phyloP scores from a whole-genome alignment of 2,888 invertebrate species.

The Ephialtes manifestator region DNA sequence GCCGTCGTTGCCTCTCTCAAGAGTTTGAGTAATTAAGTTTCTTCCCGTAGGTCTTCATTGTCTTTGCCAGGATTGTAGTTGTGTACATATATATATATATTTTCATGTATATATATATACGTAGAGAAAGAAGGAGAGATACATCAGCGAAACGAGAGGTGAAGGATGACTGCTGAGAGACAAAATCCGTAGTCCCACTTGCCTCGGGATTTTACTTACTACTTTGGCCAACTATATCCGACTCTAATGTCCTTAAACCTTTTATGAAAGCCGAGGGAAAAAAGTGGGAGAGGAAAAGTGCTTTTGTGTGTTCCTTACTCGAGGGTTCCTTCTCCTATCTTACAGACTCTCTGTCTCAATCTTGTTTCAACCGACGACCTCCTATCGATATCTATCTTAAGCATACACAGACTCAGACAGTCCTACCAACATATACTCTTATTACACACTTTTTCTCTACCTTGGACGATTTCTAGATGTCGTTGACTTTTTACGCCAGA shows the following conservation, averaged over 20 bases:
- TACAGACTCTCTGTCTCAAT: slow-evolving; percentile 48
- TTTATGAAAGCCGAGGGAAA: slow-evolving; percentile 52
- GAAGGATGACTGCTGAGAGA: slow-evolving; percentile 42
- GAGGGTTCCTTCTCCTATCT: slow-evolving; percentile 39
- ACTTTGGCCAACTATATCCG: slow-evolving; percentile 66
- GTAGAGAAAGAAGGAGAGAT: neutral
- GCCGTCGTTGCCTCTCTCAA: slow-evolving; percentile 51
- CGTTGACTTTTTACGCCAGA: no score
- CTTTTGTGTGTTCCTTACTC: slow-evolving; percentile 65
- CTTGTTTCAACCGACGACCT: slow-evolving; percentile 50
- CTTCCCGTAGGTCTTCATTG: slow-evolving; percentile 45
- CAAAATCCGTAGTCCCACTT: slow-evolving; percentile 54
- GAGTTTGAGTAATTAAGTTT: slow-evolving; percentile 69
- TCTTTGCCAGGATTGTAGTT: slow-evolving; percentile 29
- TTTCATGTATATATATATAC: neutral
- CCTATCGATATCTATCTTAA: slow-evolving; percentile 33
- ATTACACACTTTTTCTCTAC: neutral
- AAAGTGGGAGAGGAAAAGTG: slow-evolving; percentile 60
- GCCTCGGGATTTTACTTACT: slow-evolving; percentile 63
- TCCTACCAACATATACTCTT: neutral
- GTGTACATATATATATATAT: neutral
- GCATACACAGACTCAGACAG: neutral
- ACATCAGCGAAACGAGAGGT: neutral
- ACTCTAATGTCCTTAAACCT: slow-evolving; percentile 67
- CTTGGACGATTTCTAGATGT: no score